Evolutionary conservation across 2,888 invertebrate species (phyloP).

Genomic region (Agriopis leucophaearia): DNA sequence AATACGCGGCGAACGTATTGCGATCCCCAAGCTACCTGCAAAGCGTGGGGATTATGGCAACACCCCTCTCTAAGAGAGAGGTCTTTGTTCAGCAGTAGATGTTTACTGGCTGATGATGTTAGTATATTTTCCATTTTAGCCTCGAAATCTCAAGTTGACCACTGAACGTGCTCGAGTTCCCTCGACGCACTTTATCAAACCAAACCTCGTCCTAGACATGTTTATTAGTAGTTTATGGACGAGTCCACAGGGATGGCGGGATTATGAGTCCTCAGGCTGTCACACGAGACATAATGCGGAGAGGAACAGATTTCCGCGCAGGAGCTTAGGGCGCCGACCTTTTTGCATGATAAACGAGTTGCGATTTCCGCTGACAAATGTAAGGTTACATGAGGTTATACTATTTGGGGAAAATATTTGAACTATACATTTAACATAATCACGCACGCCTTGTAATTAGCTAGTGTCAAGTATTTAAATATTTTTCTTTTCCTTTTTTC

Average conservation of each 20-base stretch:
- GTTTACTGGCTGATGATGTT: too few relatives aligned
- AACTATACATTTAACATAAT: too few relatives aligned
- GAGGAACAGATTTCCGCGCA: constrained; percentile 23
- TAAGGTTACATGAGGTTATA: constrained; percentile 11
- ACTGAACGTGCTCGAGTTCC: constrained; percentile 34
- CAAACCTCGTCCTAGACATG: constrained; percentile 37
- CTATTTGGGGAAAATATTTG: too few relatives aligned
- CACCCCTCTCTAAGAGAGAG: too few relatives aligned
- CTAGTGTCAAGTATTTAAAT: too few relatives aligned
- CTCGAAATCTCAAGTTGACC: constrained; percentile 32
- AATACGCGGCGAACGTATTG: too few relatives aligned
- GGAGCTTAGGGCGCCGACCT: constrained; percentile 3
- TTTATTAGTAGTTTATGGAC: constrained; percentile 49
- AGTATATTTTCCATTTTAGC: constrained; percentile 13
- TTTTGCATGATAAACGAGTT: constrained; percentile 21
- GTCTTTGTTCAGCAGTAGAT: too few relatives aligned
- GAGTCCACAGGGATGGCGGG: constrained; percentile 41
- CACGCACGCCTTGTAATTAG: too few relatives aligned
- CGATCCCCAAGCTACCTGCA: too few relatives aligned
- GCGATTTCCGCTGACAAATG: constrained; percentile 20
- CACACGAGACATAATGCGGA: constrained; percentile 34
- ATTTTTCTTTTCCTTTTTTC: too few relatives aligned
- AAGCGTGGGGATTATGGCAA: too few relatives aligned
- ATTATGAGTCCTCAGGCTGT: constrained; percentile 39
- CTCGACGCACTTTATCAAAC: constrained; percentile 44